These are phyloP conservation scores for Sweltsa coloradensis DNA, from an alignment of 1,140 invertebrate species.

Conservation along the genomic window DNA sequence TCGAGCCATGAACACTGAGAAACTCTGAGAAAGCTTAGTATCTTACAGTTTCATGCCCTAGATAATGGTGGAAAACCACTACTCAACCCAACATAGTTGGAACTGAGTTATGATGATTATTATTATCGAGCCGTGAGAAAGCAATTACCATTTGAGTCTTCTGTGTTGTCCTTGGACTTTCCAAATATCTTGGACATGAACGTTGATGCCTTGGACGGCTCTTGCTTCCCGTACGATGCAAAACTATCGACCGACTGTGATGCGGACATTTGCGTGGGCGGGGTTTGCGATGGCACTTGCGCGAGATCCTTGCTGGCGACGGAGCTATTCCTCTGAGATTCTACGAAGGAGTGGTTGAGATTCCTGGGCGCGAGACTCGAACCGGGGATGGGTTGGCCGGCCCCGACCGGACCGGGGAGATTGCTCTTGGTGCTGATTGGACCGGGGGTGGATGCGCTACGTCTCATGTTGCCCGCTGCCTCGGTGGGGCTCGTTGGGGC, in stretches of 20 bases:
- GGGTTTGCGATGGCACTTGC: no score
- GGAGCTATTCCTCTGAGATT: no score
- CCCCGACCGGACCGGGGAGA: constrained; percentile 22
- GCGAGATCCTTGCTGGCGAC: no score
- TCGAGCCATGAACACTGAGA: no score
- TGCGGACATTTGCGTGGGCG: constrained; percentile 5
- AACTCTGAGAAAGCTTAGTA: no score
- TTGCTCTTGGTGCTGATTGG: constrained; percentile 26
- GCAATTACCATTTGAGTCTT: constrained; percentile 6
- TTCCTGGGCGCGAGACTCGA: constrained; percentile 19
- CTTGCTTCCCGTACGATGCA: constrained; percentile 20
- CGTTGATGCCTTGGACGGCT: constrained; percentile 20
- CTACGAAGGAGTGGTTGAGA: background rate
- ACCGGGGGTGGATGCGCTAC: constrained; percentile 22
- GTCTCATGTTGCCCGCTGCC: constrained; percentile 11
- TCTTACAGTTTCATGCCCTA: no score
- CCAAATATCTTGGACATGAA: constrained; percentile 33
- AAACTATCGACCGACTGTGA: constrained; percentile 14
- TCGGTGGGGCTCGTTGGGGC: background rate
- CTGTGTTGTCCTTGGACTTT: constrained; percentile 21
- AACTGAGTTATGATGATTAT: no score
- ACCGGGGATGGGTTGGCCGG: constrained; percentile 32
- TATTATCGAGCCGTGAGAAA: no score
- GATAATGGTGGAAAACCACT: no score
- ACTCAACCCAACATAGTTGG: no score